A percentile compares a stretch with the other conserved stretches of the same genome.
These are phyloP conservation scores for Gallinago solitaria DNA, from an alignment of 2,797 vertebrate genomes.

Conservation along the genomic window DNA sequence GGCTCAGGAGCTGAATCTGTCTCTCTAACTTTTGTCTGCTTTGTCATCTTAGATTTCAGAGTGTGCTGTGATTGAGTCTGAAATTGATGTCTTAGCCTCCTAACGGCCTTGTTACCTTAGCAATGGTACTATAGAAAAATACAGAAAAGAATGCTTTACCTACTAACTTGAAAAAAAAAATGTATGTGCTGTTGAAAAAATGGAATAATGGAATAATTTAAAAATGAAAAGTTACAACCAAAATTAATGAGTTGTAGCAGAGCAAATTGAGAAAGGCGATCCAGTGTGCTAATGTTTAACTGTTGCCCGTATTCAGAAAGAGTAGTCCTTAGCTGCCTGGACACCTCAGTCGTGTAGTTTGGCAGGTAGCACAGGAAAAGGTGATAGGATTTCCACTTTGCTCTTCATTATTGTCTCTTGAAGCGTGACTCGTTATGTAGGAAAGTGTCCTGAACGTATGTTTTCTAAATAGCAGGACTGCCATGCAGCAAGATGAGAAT, in stretches of 20 bases:
- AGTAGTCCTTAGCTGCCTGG: not conserved
- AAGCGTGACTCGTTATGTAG: not conserved
- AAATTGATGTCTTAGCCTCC: not conserved
- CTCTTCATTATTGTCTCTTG: not conserved
- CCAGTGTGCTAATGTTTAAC: not conserved
- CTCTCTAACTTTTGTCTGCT: not conserved
- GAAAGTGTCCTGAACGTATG: accelerated
- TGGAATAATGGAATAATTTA: not conserved
- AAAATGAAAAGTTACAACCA: not conserved
- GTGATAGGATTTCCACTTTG: not conserved
- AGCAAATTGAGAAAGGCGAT: not conserved
- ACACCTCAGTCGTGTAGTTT: not conserved
- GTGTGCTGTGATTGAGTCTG: not conserved
- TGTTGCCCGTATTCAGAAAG: not conserved
- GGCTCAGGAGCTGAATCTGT: not conserved
- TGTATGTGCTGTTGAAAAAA: not conserved
- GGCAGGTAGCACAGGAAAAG: not conserved
- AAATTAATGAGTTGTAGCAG: not conserved
- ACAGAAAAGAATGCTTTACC: accelerated
- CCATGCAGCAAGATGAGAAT: not conserved
- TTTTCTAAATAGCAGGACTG: not conserved
- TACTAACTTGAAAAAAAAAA: not conserved
- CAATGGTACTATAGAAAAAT: not conserved
- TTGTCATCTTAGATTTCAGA: not conserved
- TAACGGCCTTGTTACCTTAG: not conserved